Conservation (phyloP, 2,113 vertebrate genomes). For the Lampris incognitus region DNA sequence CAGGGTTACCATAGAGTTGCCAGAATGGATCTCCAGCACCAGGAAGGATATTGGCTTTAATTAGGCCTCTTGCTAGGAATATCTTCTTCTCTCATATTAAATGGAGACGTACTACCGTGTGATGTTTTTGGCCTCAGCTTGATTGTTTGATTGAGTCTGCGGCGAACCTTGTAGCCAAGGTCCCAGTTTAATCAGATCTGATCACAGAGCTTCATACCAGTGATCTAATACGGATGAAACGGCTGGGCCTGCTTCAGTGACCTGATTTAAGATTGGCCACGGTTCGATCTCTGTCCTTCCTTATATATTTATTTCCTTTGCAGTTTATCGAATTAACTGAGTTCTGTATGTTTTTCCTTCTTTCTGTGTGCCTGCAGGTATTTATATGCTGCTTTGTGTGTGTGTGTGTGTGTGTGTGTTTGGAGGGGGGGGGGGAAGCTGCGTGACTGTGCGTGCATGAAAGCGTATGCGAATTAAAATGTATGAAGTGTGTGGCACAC, state of each 20-base stretch:
- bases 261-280: background rate
- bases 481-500: constrained; percentile 39
- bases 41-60: constrained; percentile 54
- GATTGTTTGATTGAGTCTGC: constrained; percentile 7
- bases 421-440: too few relatives aligned
- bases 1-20: constrained; percentile 25
- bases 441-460: constrained; percentile 25
- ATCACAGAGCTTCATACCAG: constrained; percentile 5
- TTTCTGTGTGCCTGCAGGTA: background rate
- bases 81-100: background rate
- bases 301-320: constrained; percentile 32
- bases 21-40: constrained; percentile 37
- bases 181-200: constrained; percentile 9
- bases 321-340: constrained; percentile 26
- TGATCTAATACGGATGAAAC: constrained; percentile 51
- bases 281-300: constrained; percentile 5
- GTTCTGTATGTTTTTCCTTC: background rate
- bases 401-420: constrained; percentile 40
- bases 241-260: constrained; percentile 26
- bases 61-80: constrained; percentile 42
- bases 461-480: constrained; percentile 7
- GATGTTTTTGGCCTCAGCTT: constrained; percentile 15
- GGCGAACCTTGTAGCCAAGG: background rate
- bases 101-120: too few relatives aligned
- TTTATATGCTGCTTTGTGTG: constrained; percentile 8